These are phyloP conservation scores for Neopelma chrysocephalum DNA, from an alignment of 2,797 vertebrate species.

Conservation along the genomic window DNA sequence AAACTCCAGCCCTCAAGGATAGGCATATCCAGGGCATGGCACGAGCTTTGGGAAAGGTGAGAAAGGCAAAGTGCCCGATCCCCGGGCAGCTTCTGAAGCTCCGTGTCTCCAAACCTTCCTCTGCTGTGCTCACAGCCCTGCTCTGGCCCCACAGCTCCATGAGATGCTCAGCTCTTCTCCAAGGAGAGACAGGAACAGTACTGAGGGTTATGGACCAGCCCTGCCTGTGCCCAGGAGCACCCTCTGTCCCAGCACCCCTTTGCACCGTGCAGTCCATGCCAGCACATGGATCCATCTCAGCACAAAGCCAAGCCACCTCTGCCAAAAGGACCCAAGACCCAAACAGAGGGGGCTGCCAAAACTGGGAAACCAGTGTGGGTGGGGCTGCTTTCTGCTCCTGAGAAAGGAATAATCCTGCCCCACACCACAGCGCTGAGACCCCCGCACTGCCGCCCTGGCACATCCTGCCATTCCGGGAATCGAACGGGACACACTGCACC, in stretches of 20 bases:
- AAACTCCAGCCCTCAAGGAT: neutral
- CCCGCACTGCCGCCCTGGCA: neutral
- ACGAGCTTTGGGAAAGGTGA: neutral
- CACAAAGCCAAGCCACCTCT: accelerated
- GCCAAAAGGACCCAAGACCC: neutral
- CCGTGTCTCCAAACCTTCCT: neutral
- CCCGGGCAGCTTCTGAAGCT: neutral
- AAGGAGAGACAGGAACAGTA: neutral
- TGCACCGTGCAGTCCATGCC: accelerated
- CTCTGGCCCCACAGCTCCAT: neutral
- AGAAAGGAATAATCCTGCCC: neutral
- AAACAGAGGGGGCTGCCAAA: neutral
- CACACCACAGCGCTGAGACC: neutral
- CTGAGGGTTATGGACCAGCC: neutral
- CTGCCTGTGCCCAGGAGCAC: neutral
- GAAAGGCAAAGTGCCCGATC: accelerated
- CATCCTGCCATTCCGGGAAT: neutral
- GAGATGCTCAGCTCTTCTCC: neutral
- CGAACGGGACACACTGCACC: neutral
- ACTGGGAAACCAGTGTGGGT: neutral
- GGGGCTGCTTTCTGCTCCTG: neutral
- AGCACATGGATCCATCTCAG: neutral
- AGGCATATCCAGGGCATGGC: neutral
- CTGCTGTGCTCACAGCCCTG: neutral
- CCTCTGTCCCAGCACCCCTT: neutral